Base-by-base conservation (phyloP, 2,797 vertebrate species). In the Falco concolor region DNA sequence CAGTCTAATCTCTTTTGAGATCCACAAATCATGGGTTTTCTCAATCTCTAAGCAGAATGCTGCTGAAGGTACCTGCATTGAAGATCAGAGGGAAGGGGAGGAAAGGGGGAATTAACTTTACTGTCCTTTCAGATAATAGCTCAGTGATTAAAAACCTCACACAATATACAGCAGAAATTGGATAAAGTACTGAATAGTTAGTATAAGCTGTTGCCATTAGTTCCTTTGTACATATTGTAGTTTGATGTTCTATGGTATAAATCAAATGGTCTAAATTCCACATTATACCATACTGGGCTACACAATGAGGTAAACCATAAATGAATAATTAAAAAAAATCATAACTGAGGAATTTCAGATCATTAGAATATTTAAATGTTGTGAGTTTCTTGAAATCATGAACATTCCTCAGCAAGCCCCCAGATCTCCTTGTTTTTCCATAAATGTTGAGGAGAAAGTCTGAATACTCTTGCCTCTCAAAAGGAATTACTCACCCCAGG, bases 401-500 rank as follows among this genome's bases (percentile, higher is more conserved):
- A 90, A 67, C 0, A 0, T 64, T 75, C 27, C 34, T 72, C 17
- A 32, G 18, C 40, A 70, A 94, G 24, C 10, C 50, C 17, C 50
- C 2, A 90, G 13, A 75, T 70, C n/a, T 87, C 21, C 18, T 24
- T 64, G 30, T 38, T 72, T 89, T 70, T 61, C 42, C 3, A 8
- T 59, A 64, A 72, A 54, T 25, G 6, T 38, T 54, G 49, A 80
- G 53, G 80, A 85, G 47, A 32, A 90, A 83, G 10, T 32, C 81
- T 76, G 34, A 90, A 84, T 52, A 67, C n/a, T 87, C 30, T 68
- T 68, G 38, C 87, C n/a, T 77, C 36, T 86, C 8, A 6, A 75
- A 96, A 84, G 32, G 94, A 92, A 94, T 93, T 69, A 70, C 28
- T 82, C 30, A 93, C 77, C 60, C n/a, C 57, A 84, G 69, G 92